phyloP scores from a whole-genome alignment of 2,888 invertebrate species.

The Cinara cedri region DNA sequence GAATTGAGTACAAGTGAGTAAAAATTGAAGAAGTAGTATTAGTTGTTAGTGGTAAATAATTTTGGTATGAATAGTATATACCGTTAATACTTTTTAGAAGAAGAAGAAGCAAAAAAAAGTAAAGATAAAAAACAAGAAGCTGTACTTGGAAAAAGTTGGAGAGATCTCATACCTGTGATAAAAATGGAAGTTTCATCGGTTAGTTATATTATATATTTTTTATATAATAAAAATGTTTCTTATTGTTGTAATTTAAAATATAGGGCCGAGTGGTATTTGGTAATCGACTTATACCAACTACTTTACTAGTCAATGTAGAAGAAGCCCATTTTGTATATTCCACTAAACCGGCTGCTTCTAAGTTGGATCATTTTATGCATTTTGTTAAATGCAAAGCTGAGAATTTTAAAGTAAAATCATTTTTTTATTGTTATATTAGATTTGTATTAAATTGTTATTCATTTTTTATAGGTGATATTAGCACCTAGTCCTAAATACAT shows the following conservation, averaged over 20 bases:
- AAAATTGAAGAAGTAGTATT: constrained; percentile 10
- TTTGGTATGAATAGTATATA: background rate
- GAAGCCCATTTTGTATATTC: constrained; percentile 94
- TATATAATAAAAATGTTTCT: background rate
- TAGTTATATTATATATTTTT: constrained; percentile 62
- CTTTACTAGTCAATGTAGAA: constrained; percentile 88
- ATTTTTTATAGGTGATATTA: constrained; percentile 72
- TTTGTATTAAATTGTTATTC: constrained; percentile 31
- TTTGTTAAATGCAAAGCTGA: constrained; percentile 93
- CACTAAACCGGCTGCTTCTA: constrained; percentile 92
- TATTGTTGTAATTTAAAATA: constrained; percentile 31
- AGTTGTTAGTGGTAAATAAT: background rate
- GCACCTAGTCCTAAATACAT: constrained; percentile 96
- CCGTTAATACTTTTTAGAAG: constrained; percentile 63
- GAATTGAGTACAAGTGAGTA: constrained; percentile 57
- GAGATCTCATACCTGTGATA: constrained; percentile 94
- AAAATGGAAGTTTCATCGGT: constrained; percentile 90
- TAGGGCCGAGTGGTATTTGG: constrained; percentile 92
- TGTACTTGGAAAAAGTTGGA: constrained; percentile 74
- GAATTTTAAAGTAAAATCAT: constrained; percentile 76
- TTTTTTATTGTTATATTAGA: constrained; percentile 20
- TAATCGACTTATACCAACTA: constrained; percentile 91
- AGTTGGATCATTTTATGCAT: constrained; percentile 93
- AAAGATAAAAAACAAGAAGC: constrained; percentile 67
- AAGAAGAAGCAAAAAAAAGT: constrained; percentile 63